A percentile compares a stretch with the other conserved stretches of the same genome.
phyloP scores from a whole-genome alignment of 1,140 invertebrate species.

The Pseudomyrmex cubaensis region DNA sequence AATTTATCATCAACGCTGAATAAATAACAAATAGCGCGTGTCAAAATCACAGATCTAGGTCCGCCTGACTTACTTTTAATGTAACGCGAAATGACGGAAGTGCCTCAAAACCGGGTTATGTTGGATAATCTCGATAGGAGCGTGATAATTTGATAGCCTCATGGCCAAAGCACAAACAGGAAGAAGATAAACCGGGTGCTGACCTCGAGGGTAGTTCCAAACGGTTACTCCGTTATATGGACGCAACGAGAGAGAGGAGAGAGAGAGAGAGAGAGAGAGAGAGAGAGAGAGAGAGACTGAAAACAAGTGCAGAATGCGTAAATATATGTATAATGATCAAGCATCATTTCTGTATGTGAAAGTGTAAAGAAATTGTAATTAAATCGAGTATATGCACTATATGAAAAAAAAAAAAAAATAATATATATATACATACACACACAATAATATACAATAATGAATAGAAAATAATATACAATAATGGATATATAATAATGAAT shows the following conservation, averaged over 20 bases:
- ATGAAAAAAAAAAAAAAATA: too few relatives aligned
- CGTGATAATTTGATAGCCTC: conserved; percentile 76
- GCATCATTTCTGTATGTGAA: not conserved
- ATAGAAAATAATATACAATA: too few relatives aligned
- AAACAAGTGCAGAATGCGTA: not conserved
- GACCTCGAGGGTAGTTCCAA: conserved; percentile 6
- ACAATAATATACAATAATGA: too few relatives aligned
- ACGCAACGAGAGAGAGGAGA: conserved; percentile 23
- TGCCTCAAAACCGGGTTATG: conserved; percentile 21
- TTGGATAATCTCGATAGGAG: conserved; percentile 72
- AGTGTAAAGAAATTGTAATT: conserved; percentile 32
- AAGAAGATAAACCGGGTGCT: conserved; percentile 60
- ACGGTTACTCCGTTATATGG: conserved; percentile 21
- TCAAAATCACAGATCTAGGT: not conserved
- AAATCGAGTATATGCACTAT: not conserved
- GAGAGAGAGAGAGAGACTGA: conserved; percentile 12
- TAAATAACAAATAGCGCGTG: conserved; percentile 8
- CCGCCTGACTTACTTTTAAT: not conserved
- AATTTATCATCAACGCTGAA: not conserved
- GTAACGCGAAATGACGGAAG: not conserved
- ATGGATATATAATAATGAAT: too few relatives aligned
- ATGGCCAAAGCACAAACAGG: conserved; percentile 73
- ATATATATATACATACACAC: too few relatives aligned
- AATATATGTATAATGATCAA: not conserved
- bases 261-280: not conserved